Conservation (phyloP, 1,140 invertebrate species). For the Diorhabda carinulata region DNA sequence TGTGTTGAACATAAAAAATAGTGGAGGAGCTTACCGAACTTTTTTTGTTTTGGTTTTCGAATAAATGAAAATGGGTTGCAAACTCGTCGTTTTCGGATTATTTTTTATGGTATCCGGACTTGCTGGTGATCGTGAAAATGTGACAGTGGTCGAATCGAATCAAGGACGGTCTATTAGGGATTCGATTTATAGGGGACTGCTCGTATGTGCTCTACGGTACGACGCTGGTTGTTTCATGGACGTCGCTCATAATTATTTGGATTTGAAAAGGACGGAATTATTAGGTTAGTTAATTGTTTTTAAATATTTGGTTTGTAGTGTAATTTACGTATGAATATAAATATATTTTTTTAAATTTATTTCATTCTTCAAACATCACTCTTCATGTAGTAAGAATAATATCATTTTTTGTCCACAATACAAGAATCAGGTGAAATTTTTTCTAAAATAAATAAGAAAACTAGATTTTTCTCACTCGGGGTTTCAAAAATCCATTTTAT, state of each 20-base stretch:
- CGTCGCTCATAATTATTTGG: conserved; percentile 13
- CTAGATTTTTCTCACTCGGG: too few species aligned
- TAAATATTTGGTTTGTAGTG: too few species aligned
- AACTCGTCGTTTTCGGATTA: conserved; percentile 7
- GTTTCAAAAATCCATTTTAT: too few species aligned
- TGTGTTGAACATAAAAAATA: neutral
- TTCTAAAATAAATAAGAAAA: too few species aligned
- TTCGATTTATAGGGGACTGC: conserved; percentile 3
- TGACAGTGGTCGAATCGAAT: neutral
- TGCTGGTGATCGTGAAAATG: conserved; percentile 11
- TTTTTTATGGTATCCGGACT: conserved; percentile 6
- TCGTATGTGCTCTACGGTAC: conserved; percentile 16
- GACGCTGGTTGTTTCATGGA: conserved; percentile 14
- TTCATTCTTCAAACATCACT: too few species aligned
- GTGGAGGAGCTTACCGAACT: too few species aligned
- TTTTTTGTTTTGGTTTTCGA: too few species aligned
- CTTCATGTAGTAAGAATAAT: too few species aligned
- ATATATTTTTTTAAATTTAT: too few species aligned
- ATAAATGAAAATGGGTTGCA: neutral
- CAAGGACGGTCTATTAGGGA: neutral
- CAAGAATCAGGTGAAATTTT: too few species aligned
- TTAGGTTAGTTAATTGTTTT: conserved; percentile 7
- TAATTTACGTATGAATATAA: too few species aligned
- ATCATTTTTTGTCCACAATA: too few species aligned
- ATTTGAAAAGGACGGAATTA: conserved; percentile 4